Base-by-base conservation (phyloP, 1,140 invertebrate species). In the Agrilus planipennis region DNA sequence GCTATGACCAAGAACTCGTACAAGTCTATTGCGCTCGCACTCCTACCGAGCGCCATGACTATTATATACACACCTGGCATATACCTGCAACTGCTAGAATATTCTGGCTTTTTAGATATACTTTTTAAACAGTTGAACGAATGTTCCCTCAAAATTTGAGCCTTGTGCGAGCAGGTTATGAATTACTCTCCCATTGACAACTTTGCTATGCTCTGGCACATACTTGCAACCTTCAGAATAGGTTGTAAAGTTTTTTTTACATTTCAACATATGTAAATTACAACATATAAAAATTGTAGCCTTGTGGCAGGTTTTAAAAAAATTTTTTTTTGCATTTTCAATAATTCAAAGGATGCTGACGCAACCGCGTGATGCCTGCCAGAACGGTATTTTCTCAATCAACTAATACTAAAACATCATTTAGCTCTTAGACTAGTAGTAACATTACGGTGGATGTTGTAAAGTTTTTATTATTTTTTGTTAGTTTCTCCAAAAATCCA, bases 231-330 rank as follows among this genome's bases (percentile, higher is more conserved):
- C 23, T 12, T 27, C 23, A 27, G 12, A 27, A 27, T 27, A 27
- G 7, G 23, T 27, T 27, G 23, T 27, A 7, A 27, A 27, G 7
- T 27, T 27, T 27, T 7, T 27, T 27, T 27, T n/a, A n/a, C n/a
- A 27, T 12, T 9, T 12, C 12, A 27, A 27, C 7, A 27, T 12
- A 27, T 27, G 23, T 27, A 27, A 27, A 27, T 27, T 27, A 27
- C 23, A 14, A 20, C 16, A 35, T 35, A 35, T 35, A 7, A 27
- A 27, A 27, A 27, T 27, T 27, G 23, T 27, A 27, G 23, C 23
- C 23, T 27, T 27, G 23, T 27, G 7, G 23, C 7, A 27, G 23
- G n/a, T n/a, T n/a, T n/a, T n/a, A n/a, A n/a, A n/a, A n/a, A n/a
- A n/a, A n/a, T n/a, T n/a, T n/a, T n/a, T n/a, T n/a, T n/a, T n/a